Conservation (phyloP, 2,888 invertebrate species). For the Ennomos quercinarius region DNA sequence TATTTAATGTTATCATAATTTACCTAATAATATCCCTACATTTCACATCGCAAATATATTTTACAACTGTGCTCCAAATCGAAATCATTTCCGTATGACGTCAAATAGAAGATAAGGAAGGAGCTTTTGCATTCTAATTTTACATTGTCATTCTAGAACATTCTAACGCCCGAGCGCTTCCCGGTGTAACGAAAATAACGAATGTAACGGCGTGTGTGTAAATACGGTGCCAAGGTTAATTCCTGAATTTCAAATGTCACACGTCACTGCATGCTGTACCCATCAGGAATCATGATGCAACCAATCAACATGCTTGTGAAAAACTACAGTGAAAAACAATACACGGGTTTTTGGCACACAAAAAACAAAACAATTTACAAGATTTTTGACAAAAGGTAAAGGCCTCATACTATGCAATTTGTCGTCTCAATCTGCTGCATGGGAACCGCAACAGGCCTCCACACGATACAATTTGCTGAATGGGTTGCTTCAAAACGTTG, state of each 20-base stretch:
- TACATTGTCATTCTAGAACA: constrained; percentile 15
- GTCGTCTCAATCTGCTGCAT: too few relatives aligned
- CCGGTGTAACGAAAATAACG: constrained; percentile 34
- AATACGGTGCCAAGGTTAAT: constrained; percentile 29
- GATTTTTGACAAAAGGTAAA: too few relatives aligned
- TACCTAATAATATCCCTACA: too few relatives aligned
- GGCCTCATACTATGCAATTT: too few relatives aligned
- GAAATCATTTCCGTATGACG: constrained; percentile 9
- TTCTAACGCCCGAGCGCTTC: constrained; percentile 2
- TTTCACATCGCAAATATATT: too few relatives aligned
- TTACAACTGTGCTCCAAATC: not conserved
- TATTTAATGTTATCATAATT: too few relatives aligned
- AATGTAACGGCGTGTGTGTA: constrained; percentile 25
- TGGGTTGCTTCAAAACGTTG: too few relatives aligned
- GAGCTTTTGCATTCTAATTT: not conserved
- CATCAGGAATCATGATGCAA: too few relatives aligned
- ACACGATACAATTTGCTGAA: too few relatives aligned
- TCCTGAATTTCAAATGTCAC: constrained; percentile 14
- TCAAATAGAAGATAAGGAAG: constrained; percentile 11
- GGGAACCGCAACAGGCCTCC: too few relatives aligned
- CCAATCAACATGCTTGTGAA: too few relatives aligned
- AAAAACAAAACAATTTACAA: not conserved
- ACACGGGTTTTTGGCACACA: not conserved
- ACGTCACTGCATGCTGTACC: constrained; percentile 1
- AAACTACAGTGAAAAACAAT: too few relatives aligned